Evolutionary conservation across 1,140 invertebrate genomes (phyloP), one percentile per base, ranked within the genome.

Genomic region (Drosophila micromelanica): DNA sequence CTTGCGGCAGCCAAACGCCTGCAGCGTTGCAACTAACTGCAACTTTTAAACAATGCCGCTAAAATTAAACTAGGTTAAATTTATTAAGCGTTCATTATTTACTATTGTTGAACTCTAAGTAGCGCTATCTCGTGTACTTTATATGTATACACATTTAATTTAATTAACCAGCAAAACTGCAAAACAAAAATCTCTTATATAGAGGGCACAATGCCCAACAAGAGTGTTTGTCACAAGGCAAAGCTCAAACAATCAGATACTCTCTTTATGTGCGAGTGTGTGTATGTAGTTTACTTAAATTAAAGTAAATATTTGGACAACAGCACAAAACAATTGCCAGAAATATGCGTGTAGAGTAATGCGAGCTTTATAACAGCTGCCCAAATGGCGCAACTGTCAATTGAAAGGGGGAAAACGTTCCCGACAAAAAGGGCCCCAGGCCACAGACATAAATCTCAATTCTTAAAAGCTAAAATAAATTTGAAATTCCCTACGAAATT

Each of bases 51-150:
- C 57, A 74, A 63, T 55, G 49, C 49, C 65, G 35, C 55, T 46
- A n/a, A 61, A 59, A 59, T 45, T 63, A 82, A 82, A 82, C 52
- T 86, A 61, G 81, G 78, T 86, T 87, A 86, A 87, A 81, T 87
- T 78, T 71, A 86, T 86, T 81, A 87, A 76, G 55, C 55, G 52
- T 46, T 67, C 63, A 62, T 68, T 59, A 80, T 69, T 68, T 73
- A 48, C 71, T 78, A 81, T 80, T 67, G 62, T 60, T 48, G 45
- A 12, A 35, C 13, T 32, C 17, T 20, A 32, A 17, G 42, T 38
- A 32, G 8, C 54, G 55, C 20, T 40, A 57, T 57, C 63, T 55
- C 45, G 54, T 12, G 17, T 38, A 40, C 46, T 27, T 27, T 27
- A 5, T 27, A 27, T 27, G 27, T 48, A 8, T 51, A 46, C 15